Evolutionary conservation across 2,797 vertebrate genomes (phyloP).

Genomic region (Zenarchopterus dispar): DNA sequence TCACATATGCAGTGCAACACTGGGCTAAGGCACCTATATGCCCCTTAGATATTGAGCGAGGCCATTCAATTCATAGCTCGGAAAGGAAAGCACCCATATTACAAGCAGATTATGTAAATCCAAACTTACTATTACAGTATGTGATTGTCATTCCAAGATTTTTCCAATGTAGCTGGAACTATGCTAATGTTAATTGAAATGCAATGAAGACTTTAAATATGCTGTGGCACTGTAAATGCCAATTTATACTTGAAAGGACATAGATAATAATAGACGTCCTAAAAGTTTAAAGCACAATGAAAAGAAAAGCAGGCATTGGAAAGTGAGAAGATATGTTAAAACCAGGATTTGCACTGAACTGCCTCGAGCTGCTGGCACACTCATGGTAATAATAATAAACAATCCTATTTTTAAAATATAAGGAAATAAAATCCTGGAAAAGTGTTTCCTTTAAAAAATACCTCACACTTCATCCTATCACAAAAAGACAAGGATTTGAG

Average conservation of each 20-base stretch:
- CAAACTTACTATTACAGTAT: constrained; percentile 47
- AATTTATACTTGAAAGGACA: constrained; percentile 32
- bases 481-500: constrained; percentile 60
- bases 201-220: constrained; percentile 19
- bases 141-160: constrained; percentile 73
- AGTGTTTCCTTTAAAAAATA: constrained; percentile 42
- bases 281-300: constrained; percentile 27
- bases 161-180: constrained; percentile 39
- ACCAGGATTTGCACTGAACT: constrained; percentile 35
- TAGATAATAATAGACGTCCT: constrained; percentile 23
- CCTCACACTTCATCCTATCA: constrained; percentile 55
- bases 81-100: constrained; percentile 70
- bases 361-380: constrained; percentile 61
- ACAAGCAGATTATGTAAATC: constrained; percentile 49
- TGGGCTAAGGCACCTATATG: constrained; percentile 74
- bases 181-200: constrained; percentile 14
- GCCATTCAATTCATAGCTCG: constrained; percentile 48
- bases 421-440: constrained; percentile 49
- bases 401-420: constrained; percentile 39
- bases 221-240: constrained; percentile 13
- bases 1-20: constrained; percentile 52
- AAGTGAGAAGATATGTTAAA: constrained; percentile 17
- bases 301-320: constrained; percentile 16
- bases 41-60: constrained; percentile 58
- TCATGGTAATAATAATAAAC: constrained; percentile 57